phyloP scores from a whole-genome alignment of 2,797 vertebrate species.

The Alauda arvensis region DNA sequence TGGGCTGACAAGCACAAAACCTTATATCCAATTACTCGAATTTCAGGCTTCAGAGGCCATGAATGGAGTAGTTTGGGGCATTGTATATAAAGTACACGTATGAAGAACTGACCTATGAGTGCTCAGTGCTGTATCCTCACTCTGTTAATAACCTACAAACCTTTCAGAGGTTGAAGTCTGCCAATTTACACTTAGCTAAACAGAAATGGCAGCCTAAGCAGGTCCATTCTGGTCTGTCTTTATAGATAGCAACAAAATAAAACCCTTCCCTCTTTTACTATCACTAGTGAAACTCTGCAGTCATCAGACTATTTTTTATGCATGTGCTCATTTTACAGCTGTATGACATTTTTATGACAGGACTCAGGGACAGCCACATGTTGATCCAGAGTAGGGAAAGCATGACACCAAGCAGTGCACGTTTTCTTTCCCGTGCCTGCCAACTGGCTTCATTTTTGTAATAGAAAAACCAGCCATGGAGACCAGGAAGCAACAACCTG shows the following conservation, averaged over 20 bases:
- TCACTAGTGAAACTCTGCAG: background rate
- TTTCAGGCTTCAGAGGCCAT: slow-evolving; percentile 52
- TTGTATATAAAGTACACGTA: slow-evolving; percentile 16
- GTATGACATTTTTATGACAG: background rate
- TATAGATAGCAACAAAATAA: background rate
- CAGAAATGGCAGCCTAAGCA: background rate
- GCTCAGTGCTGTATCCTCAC: background rate
- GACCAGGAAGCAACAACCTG: background rate
- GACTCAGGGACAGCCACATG: background rate
- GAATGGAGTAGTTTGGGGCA: background rate
- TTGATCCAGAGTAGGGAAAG: background rate
- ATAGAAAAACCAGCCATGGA: background rate
- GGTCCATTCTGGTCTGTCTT: background rate
- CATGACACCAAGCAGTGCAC: background rate
- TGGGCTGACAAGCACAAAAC: slow-evolving; percentile 9
- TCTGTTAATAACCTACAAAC: background rate
- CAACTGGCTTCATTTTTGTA: background rate
- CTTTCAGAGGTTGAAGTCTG: background rate
- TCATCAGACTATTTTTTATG: background rate
- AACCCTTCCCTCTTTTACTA: background rate
- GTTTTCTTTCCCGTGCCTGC: background rate
- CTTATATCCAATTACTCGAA: slow-evolving; percentile 8
- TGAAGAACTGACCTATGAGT: background rate
- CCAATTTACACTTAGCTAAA: background rate
- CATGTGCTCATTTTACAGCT: background rate